Base-by-base conservation (phyloP, 1,140 invertebrate genomes). In the Zaprionus lachaisei region DNA sequence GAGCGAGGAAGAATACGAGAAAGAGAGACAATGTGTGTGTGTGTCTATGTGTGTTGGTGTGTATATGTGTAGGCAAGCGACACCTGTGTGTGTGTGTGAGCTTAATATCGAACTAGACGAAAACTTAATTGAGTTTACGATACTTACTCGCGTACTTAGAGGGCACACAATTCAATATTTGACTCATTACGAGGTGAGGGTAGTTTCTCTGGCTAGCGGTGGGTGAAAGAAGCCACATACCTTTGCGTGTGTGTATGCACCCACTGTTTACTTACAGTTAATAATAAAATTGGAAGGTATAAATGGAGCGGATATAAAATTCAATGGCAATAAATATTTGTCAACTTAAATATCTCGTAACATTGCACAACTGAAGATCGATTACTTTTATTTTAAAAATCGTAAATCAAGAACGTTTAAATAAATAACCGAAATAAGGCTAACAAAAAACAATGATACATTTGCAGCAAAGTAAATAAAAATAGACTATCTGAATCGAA, bases 101-200 rank as follows among this genome's bases (percentile, higher is more conserved):
- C 54, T 41, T 37, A 47, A 47, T 47, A 47, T 47, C 58, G 37
- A 69, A 47, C 41, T 74, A 82, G 83, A 72, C 77, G 56, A 81
- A 80, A 78, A 83, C 80, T 86, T 80, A 89, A 89, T 87, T 89
- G 77, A 66, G 61, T 83, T 78, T 75, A 63, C 47, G 68, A 63
- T 68, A 80, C 62, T 79, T 72, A 41, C 61, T 51, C 49, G 55
- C 57, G 41, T 54, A 57, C 62, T 58, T 66, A 57, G 34, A 28
- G 63, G 11, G 63, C 56, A 67, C 63, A 84, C 82, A 84, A 81
- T 84, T 87, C 80, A 89, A 87, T 89, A 72, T 57, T 61, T 61
- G 66, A 70, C 83, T 89, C 81, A 87, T 87, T 87, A 83, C 41
- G n/a, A 61, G 41, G 20, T 37, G 26, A 70, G 78, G 71, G 79